Percentiles rank a stretch among this genome's conserved stretches.
Evolutionary conservation across 2,113 vertebrate genomes (phyloP).

Genomic region (Protobothrops flavoviridis): DNA sequence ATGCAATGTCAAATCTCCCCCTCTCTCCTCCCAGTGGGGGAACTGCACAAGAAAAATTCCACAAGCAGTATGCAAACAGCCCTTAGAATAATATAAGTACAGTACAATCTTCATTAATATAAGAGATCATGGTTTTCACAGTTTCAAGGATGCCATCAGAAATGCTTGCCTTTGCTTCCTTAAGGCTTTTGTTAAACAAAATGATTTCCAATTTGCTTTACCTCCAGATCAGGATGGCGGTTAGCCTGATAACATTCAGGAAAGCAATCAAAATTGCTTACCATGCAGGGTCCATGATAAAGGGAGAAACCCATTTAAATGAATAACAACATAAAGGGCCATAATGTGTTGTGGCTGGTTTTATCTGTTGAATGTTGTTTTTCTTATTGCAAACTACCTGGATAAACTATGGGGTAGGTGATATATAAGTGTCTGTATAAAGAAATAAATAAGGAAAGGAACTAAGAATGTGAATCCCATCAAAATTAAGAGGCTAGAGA

Average conservation of each 20-base stretch:
- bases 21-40: neutral
- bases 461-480: neutral
- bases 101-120: neutral
- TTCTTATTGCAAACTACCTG: neutral
- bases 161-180: neutral
- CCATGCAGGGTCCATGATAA: neutral
- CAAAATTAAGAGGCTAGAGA: neutral
- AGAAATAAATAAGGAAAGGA: neutral
- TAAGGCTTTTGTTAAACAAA: neutral
- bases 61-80: neutral
- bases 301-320: neutral
- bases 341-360: neutral
- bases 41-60: neutral
- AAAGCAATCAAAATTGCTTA: neutral
- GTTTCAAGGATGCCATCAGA: neutral
- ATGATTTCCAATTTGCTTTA: neutral
- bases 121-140: neutral
- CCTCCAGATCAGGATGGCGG: neutral
- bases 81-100: neutral
- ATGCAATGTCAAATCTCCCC: neutral
- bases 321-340: neutral
- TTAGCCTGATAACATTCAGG: neutral
- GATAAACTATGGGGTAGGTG: neutral
- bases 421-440: neutral
- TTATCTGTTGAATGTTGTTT: neutral